Percentiles rank a stretch among this genome's conserved stretches.
Evolutionary conservation across 2,888 invertebrate genomes (phyloP).

Genomic region (Melinaea menophilus): DNA sequence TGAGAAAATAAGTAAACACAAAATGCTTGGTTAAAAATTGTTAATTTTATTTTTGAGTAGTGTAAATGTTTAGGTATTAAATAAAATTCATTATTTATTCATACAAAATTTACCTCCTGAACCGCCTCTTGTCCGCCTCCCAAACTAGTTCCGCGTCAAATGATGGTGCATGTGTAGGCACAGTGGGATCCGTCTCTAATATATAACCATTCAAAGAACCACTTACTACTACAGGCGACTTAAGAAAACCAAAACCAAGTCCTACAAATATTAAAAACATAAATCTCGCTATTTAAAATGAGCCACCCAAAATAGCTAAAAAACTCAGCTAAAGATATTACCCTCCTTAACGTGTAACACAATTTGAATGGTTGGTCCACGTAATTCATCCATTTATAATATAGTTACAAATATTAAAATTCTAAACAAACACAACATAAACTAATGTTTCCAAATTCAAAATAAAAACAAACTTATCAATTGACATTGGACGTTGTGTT

Average conservation of each 20-base stretch:
- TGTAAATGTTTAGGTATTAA: too few relatives aligned
- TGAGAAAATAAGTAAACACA: constrained; percentile 47
- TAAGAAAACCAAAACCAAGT: constrained; percentile 76
- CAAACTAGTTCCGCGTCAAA: constrained; percentile 87
- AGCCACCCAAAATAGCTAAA: constrained; percentile 7
- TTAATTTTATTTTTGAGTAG: too few relatives aligned
- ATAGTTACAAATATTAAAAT: constrained; percentile 40
- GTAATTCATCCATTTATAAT: constrained; percentile 79
- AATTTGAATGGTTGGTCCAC: constrained; percentile 80
- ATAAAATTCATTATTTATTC: too few relatives aligned
- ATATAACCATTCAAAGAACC: constrained; percentile 81
- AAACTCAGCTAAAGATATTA: constrained; percentile 32
- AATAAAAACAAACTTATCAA: constrained; percentile 17
- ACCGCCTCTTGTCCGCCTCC: constrained; percentile 85
- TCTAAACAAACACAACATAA: constrained; percentile 55
- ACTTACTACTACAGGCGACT: constrained; percentile 75
- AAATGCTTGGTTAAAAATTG: too few relatives aligned
- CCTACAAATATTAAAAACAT: constrained; percentile 50
- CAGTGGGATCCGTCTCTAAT: constrained; percentile 82
- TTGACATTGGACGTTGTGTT: constrained; percentile 12
- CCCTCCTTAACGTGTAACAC: constrained; percentile 83
- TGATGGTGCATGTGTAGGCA: constrained; percentile 76
- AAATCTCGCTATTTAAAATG: background rate
- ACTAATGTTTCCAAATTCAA: constrained; percentile 40
- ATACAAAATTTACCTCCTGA: constrained; percentile 75